Percentiles rank a stretch among this genome's conserved stretches.
Conservation (phyloP, 2,797 vertebrate genomes). For the Pteronotus mesoamericanus region DNA sequence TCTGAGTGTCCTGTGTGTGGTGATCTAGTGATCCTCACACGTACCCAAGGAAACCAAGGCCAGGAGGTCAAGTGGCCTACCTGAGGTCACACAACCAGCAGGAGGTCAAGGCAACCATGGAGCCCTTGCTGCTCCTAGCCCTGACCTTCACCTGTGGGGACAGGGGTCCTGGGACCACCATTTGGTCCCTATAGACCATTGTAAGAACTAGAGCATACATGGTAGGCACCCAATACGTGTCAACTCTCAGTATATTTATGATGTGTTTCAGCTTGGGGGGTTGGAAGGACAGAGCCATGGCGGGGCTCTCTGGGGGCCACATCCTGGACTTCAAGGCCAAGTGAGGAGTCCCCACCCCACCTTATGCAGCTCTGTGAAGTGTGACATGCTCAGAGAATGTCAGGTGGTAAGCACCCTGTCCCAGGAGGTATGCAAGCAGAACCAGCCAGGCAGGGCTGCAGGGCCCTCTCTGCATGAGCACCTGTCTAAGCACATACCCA, state of each 20-base stretch:
- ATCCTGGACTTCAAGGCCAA: not conserved
- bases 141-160: not conserved
- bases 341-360: not conserved
- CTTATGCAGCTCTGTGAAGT: not conserved
- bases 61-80: not conserved
- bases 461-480: not conserved
- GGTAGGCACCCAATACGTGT: not conserved
- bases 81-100: not conserved
- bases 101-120: not conserved
- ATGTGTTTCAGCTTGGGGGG: not conserved
- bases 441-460: no score
- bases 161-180: not conserved
- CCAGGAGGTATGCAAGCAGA: not conserved
- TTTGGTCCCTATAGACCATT: not conserved
- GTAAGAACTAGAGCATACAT: not conserved
- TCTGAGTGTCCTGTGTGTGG: not conserved
- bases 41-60: not conserved
- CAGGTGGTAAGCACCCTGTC: not conserved
- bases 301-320: no score
- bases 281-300: not conserved
- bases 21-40: not conserved
- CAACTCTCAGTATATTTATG: not conserved
- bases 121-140: not conserved
- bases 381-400: not conserved
- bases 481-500: slow-evolving; percentile 84